These are phyloP conservation scores for Chloromyia formosa DNA, from an alignment of 2,888 invertebrate genomes.

Conservation along the genomic window DNA sequence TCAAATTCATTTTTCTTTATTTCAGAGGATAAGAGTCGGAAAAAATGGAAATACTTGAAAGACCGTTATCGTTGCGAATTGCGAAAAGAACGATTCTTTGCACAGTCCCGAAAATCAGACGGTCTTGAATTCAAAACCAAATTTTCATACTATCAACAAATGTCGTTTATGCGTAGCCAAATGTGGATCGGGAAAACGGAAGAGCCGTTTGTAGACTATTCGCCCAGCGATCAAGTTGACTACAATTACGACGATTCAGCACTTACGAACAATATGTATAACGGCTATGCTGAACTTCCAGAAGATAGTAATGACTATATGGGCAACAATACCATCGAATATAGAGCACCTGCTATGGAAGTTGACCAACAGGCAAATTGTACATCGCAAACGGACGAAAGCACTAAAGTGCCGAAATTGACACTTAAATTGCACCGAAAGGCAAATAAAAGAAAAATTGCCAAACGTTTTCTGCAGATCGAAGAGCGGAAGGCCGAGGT, in stretches of 20 bases:
- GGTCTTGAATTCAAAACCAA: constrained; percentile 27
- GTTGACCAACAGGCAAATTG: neutral
- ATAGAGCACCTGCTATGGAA: neutral
- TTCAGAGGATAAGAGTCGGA: constrained; percentile 34
- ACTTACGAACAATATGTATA: neutral
- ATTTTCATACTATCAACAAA: constrained; percentile 21
- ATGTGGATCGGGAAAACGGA: constrained; percentile 38
- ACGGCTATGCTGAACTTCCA: constrained; percentile 13
- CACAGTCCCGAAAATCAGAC: constrained; percentile 14
- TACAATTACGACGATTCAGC: neutral
- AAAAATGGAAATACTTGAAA: constrained; percentile 40
- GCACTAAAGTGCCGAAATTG: constrained; percentile 14
- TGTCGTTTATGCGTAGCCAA: constrained; percentile 39
- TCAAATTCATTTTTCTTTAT: too few relatives aligned
- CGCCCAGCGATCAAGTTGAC: neutral
- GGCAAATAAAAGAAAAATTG: constrained; percentile 29
- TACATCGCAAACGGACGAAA: neutral
- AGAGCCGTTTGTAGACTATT: constrained; percentile 26
- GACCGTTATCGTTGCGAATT: constrained; percentile 36
- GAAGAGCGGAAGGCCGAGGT: constrained; percentile 32
- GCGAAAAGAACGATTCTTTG: constrained; percentile 26
- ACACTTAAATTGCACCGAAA: constrained; percentile 28
- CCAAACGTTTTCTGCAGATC: constrained; percentile 28
- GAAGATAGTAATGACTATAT: neutral
- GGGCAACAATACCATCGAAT: neutral